A percentile compares a stretch with the other conserved stretches of the same genome.
Evolutionary conservation across 2,113 vertebrate genomes (phyloP).

Genomic region (Pantherophis guttatus): DNA sequence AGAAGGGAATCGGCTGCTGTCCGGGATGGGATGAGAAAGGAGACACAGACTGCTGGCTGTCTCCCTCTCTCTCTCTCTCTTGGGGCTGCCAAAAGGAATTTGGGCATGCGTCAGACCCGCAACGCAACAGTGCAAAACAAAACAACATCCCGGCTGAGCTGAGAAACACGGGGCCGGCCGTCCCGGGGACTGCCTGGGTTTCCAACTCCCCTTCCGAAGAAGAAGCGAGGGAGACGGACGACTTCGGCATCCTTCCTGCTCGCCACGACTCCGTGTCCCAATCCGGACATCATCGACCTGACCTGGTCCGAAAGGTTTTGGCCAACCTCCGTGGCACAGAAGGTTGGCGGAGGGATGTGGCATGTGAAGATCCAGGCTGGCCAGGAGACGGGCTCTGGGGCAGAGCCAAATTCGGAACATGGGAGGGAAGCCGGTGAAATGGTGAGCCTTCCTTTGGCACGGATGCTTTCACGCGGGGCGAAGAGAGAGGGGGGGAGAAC

Average conservation of each 20-base stretch:
- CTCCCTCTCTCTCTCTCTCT: neutral
- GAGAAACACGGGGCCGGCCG: neutral
- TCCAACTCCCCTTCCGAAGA: neutral
- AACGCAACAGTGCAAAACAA: constrained; percentile 55
- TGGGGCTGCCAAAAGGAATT: neutral
- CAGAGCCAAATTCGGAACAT: constrained; percentile 68
- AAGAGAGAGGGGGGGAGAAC: neutral
- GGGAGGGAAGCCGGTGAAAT: constrained; percentile 83
- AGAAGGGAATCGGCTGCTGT: neutral
- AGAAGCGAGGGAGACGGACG: neutral
- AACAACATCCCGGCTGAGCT: constrained; percentile 28
- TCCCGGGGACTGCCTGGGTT: constrained; percentile 29
- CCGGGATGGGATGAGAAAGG: constrained; percentile 52
- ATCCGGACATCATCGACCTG: fast-evolving
- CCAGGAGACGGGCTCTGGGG: constrained; percentile 39
- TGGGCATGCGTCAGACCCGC: constrained; percentile 37
- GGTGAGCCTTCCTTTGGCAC: constrained; percentile 65
- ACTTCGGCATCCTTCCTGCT: neutral
- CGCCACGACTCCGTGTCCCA: neutral
- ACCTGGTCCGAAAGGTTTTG: neutral
- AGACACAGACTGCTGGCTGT: neutral
- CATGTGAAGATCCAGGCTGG: constrained; percentile 50
- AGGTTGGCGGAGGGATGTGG: constrained; percentile 42
- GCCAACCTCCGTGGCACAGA: neutral
- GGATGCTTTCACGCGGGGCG: neutral